Evolutionary conservation across 2,888 invertebrate species (phyloP).

Genomic region (Heliconius aoede): DNA sequence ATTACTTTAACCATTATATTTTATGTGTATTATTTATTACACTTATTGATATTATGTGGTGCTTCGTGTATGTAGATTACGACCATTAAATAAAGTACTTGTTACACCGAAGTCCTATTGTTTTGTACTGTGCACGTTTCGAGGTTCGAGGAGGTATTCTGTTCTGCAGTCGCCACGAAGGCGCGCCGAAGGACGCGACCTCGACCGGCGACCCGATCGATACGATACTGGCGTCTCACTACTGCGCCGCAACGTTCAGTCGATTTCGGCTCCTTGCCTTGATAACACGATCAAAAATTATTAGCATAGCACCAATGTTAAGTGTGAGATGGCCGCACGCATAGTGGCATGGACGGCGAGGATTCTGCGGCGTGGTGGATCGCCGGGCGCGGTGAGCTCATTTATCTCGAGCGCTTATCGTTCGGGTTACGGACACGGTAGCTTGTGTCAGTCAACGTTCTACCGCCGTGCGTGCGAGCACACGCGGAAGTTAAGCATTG

Average conservation of each 20-base stretch:
- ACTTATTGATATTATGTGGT: not conserved
- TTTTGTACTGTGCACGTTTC: not conserved
- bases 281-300: constrained; percentile 60
- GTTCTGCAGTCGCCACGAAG: constrained; percentile 64
- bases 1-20: not conserved
- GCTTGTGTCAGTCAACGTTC: constrained; percentile 77
- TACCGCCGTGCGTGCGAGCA: constrained; percentile 79
- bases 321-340: constrained; percentile 66
- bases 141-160: constrained; percentile 21
- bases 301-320: constrained; percentile 49
- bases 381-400: constrained; percentile 81
- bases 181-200: constrained; percentile 83
- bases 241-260: constrained; percentile 68
- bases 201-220: constrained; percentile 78
- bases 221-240: constrained; percentile 68
- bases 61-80: not conserved
- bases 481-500: constrained; percentile 81
- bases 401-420: constrained; percentile 79
- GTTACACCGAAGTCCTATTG: not conserved
- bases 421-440: constrained; percentile 57
- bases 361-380: constrained; percentile 78
- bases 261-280: constrained; percentile 67
- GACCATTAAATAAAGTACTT: not conserved
- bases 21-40: not conserved
- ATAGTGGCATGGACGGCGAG: constrained; percentile 75